Evolutionary conservation across 2,888 invertebrate species (phyloP), one percentile per base, ranked within the genome.

Genomic region (Pristionchus mayeri): DNA sequence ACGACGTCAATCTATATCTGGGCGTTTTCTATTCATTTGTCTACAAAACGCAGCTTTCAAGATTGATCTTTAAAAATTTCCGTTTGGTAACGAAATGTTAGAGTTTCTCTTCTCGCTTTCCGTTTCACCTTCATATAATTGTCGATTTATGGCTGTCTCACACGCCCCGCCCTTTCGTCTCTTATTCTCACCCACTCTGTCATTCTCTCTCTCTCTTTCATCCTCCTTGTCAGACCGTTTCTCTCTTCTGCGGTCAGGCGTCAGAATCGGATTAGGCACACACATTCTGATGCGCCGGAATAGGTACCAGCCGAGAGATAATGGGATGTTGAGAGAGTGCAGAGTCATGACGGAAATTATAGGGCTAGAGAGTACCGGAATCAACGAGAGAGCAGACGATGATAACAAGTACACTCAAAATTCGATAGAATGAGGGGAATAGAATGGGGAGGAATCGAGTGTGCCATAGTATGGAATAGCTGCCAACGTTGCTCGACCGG

Each of bases 181-280:
- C 34, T 18, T 30, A 78, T 21, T 21, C 76, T 78, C 76, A 50
- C 76, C 40, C 16, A 13, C 13, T 16, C 76, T 78, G 30, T 78
- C 40, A 4, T 50, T 30, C 30, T 78, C 50, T 50, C n/a, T n/a
- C n/a, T 21, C 67, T 67, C 67, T n/a, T 21, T 34, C 67, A 1
- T 27, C 21, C 37, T 67, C 21, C 37, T 7, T 37, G 37, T 37
- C 67, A n/a, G n/a, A n/a, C n/a, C n/a, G n/a, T n/a, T n/a, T n/a
- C n/a, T 67, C 34, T 67, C 67, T 18, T 27, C 9, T 6, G 13
- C 13, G 1, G 6, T 11, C n/a, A 27, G 57, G 27, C 75, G 75
- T 75, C 76, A 48, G n/a, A 78, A 78, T 78, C 76, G 24, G 76
- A 37, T 78, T 78, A 78, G 48, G 76, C 76, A 76, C 50, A 78